Evolutionary conservation across 2,113 vertebrate species (phyloP), one percentile per base, ranked within the genome.

Genomic region (Vulpes ferrilata): DNA sequence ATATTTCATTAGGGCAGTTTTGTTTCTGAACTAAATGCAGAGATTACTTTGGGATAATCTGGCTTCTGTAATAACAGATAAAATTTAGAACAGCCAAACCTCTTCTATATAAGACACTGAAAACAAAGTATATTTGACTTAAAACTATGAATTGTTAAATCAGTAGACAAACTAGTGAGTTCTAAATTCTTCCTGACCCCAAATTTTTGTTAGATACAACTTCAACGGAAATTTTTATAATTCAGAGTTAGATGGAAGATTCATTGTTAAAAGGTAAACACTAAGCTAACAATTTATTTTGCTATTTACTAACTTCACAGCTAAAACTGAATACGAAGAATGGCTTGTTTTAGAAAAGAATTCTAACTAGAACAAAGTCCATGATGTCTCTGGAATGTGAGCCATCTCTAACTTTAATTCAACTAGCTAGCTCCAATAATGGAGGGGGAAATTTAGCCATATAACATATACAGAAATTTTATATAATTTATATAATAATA

Each of bases 321-420:
- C n/a, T 89, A 73, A 92, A 92, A 89, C 7, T 96, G n/a, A 95
- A 89, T 69, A 67, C 82, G 57, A 85, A 88, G 11, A 86, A 93
- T 91, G 12, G 5, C 22, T 84, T 96, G 27, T 78, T 97, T 94
- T 96, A 93, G 62, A 88, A 83, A 96, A 92, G 35, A 94, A 93
- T 91, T 93, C 64, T 96, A 84, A 89, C 23, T 65, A 73, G 43
- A 84, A 90, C 11, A 86, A 69, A 92, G 27, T 17, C 82, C 59
- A 27, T 79, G 38, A 74, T 76, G 19, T 53, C 67, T 74, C 88
- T 87, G 43, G 27, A 90, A 62, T 62, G 3, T 43, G 27, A 96
- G 3, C 38, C 16, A 76, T 73, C 19, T 65, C 65, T 27, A 2
- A 10, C 27, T 95, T 53, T 84, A 92, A 84, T 43, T 89, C 57